Conservation (phyloP, 2,888 invertebrate genomes). For the Byasa hedistus region DNA sequence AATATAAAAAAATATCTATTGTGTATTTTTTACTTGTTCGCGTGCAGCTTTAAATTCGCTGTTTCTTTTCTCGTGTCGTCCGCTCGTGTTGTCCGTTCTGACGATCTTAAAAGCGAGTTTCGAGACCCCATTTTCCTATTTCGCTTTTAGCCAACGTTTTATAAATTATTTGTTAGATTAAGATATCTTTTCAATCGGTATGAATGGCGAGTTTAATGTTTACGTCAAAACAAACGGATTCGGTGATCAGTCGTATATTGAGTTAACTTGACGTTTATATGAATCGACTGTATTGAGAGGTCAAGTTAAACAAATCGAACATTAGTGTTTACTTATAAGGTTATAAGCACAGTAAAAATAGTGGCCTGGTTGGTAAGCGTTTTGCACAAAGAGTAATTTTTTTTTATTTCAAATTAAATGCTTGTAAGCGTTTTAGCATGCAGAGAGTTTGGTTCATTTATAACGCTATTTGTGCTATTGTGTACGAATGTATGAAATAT, state of each 20-base stretch:
- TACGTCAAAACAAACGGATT: background rate
- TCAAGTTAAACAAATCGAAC: conserved; percentile 6
- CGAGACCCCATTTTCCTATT: conserved; percentile 15
- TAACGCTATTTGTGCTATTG: conserved; percentile 2
- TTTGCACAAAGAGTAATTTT: conserved; percentile 8
- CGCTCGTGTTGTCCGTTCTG: background rate
- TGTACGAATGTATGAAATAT: conserved; percentile 17
- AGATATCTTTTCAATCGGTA: conserved; percentile 6
- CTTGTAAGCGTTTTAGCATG: background rate
- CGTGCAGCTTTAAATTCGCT: conserved; percentile 16
- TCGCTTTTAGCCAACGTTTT: conserved; percentile 17
- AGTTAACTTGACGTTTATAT: background rate
- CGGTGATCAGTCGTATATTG: conserved; percentile 1
- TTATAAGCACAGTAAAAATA: conserved; percentile 7
- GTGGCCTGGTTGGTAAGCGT: background rate
- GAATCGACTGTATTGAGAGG: background rate
- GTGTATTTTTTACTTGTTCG: conserved; percentile 39
- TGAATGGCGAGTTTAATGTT: background rate
- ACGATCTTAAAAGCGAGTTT: background rate
- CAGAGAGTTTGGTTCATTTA: background rate
- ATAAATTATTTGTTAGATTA: conserved; percentile 25
- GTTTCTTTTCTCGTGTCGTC: background rate
- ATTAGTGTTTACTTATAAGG: conserved; percentile 7
- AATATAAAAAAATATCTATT: conserved; percentile 41
- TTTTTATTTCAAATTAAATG: background rate